Conservation (phyloP, 2,797 vertebrate genomes). For the Helarctos malayanus region DNA sequence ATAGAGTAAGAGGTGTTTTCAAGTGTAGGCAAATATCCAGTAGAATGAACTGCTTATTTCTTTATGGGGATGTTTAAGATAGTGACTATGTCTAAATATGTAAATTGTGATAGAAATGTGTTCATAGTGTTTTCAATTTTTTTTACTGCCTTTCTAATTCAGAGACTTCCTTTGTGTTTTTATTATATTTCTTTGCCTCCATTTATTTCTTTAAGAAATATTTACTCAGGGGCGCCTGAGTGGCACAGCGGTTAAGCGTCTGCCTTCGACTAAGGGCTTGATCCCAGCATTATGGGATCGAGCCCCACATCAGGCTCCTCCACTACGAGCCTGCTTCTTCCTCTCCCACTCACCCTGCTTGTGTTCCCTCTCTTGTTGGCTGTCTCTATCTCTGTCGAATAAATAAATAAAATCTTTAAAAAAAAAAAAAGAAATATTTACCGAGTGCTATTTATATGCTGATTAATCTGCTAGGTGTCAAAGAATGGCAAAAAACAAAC, state of each 20-base stretch:
- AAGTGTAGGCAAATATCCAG: neutral
- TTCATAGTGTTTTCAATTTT: neutral
- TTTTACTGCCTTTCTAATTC: neutral
- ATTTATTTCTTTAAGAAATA: neutral
- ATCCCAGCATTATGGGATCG: too few relatives aligned
- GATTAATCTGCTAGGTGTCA: neutral
- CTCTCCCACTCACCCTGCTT: too few relatives aligned
- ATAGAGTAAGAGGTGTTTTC: neutral
- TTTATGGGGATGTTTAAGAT: neutral
- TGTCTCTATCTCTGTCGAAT: too few relatives aligned
- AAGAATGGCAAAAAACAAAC: neutral
- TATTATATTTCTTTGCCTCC: neutral
- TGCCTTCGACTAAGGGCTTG: accelerated
- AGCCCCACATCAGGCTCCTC: too few relatives aligned
- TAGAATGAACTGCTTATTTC: neutral
- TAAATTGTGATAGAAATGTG: neutral
- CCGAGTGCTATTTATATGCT: neutral
- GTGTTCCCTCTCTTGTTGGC: too few relatives aligned
- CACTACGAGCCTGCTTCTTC: too few relatives aligned
- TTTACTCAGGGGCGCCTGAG: neutral
- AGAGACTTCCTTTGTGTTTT: neutral
- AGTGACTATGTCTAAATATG: neutral
- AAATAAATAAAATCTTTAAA: too few relatives aligned
- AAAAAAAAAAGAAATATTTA: too few relatives aligned
- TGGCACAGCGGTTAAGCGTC: too few relatives aligned